These are phyloP conservation scores for Zootoca vivipara DNA, from an alignment of 2,113 vertebrate species.

Conservation along the genomic window DNA sequence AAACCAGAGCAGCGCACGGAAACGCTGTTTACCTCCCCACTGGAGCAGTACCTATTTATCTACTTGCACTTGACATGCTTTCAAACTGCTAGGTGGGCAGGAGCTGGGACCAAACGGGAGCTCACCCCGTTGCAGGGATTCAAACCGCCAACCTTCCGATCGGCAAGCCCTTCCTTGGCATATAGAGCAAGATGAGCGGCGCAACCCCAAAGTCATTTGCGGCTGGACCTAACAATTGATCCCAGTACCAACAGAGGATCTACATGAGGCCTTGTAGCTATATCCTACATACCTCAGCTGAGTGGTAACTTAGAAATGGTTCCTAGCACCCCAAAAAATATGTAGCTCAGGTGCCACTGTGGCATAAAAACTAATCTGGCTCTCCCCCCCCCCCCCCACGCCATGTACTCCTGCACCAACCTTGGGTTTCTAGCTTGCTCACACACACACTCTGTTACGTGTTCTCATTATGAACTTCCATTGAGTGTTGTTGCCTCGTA, in stretches of 20 bases:
- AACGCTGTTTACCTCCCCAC: no score
- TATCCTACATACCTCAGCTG: not conserved
- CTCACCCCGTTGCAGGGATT: no score
- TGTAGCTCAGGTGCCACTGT: not conserved
- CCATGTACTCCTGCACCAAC: not conserved
- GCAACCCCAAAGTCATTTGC: no score
- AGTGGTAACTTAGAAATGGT: not conserved
- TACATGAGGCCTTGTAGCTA: not conserved
- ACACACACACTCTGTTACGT: not conserved
- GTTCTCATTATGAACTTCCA: not conserved
- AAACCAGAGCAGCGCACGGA: no score
- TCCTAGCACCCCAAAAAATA: not conserved
- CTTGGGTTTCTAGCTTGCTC: not conserved
- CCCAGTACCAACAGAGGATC: not conserved
- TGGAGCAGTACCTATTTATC: no score
- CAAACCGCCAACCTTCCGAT: no score
- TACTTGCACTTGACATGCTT: no score
- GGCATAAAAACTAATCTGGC: not conserved
- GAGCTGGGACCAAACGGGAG: no score
- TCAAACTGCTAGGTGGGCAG: no score
- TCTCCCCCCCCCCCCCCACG: no score
- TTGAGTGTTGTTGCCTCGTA: not conserved
- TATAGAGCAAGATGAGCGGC: no score
- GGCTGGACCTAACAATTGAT: not conserved
- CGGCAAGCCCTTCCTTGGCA: no score